Conservation (phyloP, 2,113 vertebrate species). For the Microtus pennsylvanicus region DNA sequence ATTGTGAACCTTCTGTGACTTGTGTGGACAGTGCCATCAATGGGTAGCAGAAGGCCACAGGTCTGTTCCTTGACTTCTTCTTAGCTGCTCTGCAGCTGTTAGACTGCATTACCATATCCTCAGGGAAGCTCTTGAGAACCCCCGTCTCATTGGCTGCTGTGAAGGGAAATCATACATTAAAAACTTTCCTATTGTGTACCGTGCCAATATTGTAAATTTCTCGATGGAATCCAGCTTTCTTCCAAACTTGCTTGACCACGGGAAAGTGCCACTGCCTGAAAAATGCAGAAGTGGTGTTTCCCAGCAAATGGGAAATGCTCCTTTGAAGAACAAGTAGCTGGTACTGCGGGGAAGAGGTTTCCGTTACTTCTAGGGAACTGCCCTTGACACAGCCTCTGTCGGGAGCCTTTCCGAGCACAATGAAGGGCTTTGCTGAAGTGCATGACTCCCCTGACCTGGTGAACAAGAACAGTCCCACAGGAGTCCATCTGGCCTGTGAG, state of each 20-base stretch:
- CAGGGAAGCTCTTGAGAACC: background rate
- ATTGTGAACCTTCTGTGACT: background rate
- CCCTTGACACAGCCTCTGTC: background rate
- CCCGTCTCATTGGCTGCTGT: background rate
- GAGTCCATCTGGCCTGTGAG: background rate
- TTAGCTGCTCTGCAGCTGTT: background rate
- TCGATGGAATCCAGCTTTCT: background rate
- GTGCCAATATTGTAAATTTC: background rate
- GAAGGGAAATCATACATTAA: background rate
- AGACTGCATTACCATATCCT: background rate
- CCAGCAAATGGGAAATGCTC: background rate
- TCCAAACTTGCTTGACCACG: slow-evolving; percentile 16
- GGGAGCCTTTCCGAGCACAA: background rate
- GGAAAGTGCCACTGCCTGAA: background rate
- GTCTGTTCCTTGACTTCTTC: background rate
- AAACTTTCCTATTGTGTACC: background rate
- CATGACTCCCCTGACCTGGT: background rate
- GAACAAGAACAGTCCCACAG: background rate
- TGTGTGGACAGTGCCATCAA: background rate
- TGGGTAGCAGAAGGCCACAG: background rate
- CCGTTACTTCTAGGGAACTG: background rate
- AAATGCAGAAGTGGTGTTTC: slow-evolving; percentile 30
- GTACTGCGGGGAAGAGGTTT: background rate
- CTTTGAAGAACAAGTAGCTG: slow-evolving; percentile 9
- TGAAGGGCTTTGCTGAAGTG: background rate